These are phyloP conservation scores for Saguinus midas DNA, from an alignment of 2,113 vertebrate genomes.

Conservation along the genomic window DNA sequence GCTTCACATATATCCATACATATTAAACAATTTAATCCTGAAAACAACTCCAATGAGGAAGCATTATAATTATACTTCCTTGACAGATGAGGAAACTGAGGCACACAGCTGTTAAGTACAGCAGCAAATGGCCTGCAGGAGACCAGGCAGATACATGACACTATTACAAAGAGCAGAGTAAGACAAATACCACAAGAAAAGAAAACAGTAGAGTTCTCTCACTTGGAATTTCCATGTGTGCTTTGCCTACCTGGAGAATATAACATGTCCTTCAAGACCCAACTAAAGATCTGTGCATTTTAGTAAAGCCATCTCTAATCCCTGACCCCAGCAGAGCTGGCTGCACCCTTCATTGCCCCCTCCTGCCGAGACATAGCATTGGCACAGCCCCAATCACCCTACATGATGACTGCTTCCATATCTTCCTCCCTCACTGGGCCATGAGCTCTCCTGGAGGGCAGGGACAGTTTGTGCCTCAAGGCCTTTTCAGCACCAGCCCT, in stretches of 20 bases:
- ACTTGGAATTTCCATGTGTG: not conserved
- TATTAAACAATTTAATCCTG: not conserved
- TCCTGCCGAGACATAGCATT: not conserved
- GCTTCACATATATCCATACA: not conserved
- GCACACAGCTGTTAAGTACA: not conserved
- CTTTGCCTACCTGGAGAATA: not conserved
- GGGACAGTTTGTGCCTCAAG: not conserved
- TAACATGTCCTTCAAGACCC: not conserved
- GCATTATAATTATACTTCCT: not conserved
- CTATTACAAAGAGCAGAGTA: not conserved
- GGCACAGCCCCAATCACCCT: not conserved
- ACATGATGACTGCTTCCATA: not conserved
- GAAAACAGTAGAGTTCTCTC: not conserved
- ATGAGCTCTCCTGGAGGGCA: not conserved
- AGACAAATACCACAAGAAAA: not conserved
- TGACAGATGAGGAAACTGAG: not conserved
- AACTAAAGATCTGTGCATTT: not conserved
- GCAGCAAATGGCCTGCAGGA: not conserved
- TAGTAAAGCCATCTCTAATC: not conserved
- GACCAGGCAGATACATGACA: not conserved
- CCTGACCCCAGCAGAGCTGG: not conserved
- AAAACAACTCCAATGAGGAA: not conserved
- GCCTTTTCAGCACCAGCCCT: not conserved
- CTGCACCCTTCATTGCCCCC: not conserved
- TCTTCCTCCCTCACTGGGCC: not conserved